Evolutionary conservation across 2,888 invertebrate species (phyloP).

Genomic region (Lymantria monacha): DNA sequence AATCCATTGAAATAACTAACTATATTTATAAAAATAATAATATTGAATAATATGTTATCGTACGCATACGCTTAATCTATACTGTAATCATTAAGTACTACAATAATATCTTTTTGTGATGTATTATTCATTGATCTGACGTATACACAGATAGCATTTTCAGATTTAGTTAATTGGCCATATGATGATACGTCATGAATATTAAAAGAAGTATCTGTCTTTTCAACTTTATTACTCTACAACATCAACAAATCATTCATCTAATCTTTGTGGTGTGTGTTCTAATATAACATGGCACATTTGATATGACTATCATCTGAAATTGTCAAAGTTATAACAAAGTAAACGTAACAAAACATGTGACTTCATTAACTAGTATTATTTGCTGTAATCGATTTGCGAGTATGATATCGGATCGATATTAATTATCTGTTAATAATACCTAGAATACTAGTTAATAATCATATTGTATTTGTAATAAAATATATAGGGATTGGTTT

Average conservation of each 20-base stretch:
- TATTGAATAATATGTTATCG: not conserved
- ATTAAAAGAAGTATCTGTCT: not conserved
- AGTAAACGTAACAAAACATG: slow-evolving; percentile 3
- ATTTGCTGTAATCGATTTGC: not conserved
- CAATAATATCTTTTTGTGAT: slow-evolving; percentile 9
- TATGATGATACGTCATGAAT: not conserved
- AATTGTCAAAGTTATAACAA: not conserved
- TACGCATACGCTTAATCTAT: slow-evolving; percentile 4
- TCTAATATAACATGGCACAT: not conserved
- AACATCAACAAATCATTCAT: too few relatives aligned
- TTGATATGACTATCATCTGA: not conserved
- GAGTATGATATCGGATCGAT: too few relatives aligned
- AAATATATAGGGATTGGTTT: not conserved
- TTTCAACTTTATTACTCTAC: too few relatives aligned
- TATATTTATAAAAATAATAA: not conserved
- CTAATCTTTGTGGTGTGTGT: too few relatives aligned
- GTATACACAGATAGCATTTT: not conserved
- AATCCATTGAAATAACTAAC: too few relatives aligned
- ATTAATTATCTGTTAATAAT: not conserved
- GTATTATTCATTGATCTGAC: slow-evolving; percentile 3
- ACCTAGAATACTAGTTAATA: not conserved
- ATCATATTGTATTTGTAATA: not conserved
- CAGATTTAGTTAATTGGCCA: not conserved
- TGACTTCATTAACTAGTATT: not conserved
- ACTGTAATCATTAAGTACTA: slow-evolving; percentile 1